Evolutionary conservation across 2,888 invertebrate genomes (phyloP).

Genomic region (Norana najaformis): DNA sequence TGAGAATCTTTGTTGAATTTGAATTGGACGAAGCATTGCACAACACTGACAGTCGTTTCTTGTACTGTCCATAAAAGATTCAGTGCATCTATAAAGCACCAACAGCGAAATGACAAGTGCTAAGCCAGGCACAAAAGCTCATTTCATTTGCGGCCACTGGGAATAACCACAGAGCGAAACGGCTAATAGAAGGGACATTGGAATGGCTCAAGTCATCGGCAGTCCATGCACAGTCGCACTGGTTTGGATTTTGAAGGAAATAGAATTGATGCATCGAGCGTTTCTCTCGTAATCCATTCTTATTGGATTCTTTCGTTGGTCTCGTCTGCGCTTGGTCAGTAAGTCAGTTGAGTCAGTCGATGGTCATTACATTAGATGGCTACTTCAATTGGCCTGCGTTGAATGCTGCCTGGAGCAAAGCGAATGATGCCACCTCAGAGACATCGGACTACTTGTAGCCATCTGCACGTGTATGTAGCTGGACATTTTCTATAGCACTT

Average conservation of each 20-base stretch:
- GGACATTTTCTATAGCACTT: too few relatives aligned
- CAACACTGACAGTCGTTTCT: neutral
- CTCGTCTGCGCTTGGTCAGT: neutral
- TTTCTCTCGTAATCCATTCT: conserved; percentile 5
- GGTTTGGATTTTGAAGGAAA: neutral
- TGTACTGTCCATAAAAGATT: neutral
- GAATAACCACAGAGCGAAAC: neutral
- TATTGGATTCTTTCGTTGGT: conserved; percentile 13
- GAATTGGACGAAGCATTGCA: neutral
- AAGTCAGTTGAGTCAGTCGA: neutral
- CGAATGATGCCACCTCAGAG: neutral
- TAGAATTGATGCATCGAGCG: neutral
- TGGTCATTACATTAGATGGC: neutral
- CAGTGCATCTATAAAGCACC: neutral
- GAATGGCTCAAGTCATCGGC: neutral
- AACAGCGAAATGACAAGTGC: neutral
- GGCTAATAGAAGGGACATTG: too few relatives aligned
- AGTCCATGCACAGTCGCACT: neutral
- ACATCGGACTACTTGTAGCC: neutral
- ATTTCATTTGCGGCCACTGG: conserved; percentile 1
- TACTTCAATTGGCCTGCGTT: neutral
- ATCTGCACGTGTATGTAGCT: neutral
- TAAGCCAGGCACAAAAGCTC: conserved; percentile 5
- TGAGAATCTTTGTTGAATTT: neutral
- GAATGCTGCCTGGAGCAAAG: neutral